Evolutionary conservation across 1,140 invertebrate genomes (phyloP), one percentile per base, ranked within the genome.

Genomic region (Phthorimaea operculella): DNA sequence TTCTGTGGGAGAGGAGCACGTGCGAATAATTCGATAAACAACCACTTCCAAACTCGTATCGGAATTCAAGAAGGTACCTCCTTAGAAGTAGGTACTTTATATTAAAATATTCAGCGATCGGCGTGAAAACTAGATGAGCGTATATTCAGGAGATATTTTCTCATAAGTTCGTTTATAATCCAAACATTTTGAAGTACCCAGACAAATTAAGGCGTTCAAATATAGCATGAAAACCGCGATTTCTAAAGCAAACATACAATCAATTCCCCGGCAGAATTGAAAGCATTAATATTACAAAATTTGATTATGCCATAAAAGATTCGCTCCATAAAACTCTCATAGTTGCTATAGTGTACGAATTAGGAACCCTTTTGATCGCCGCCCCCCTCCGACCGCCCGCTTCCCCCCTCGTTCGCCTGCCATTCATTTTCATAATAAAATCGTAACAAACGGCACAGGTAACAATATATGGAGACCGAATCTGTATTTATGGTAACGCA

Each of bases 361-460:
- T 84, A 82, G 77, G 72, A 81, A 79, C 79, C 79, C 80, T 80
- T 81, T 80, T 76, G 74, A 81, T 77, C 74, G 72, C 63, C 58
- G 51, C 56, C 60, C 55, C 57, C 55, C 51, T 55, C 50, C 62
- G 59, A 57, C 57, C 55, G 49, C 57, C 50, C 62, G 59, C 57
- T 17, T 12, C 54, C 47, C 53, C 61, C 55, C 58, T 51, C 49
- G 45, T 57, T 58, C 64, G 58, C 54, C 70, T 73, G 72, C 76
- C 80, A 80, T 82, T 84, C 77, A 84, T 84, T 82, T 82, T 84
- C 81, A 82, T 84, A 82, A 82, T 82, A 82, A 84, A 84, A 82
- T 82, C 76, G 79, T 78, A 80, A 84, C 81, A 80, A 81, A 82
- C 77, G 79, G 68, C 59, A 49, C 77, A 84, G 81, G 81, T 82